phyloP scores from a whole-genome alignment of 2,797 vertebrate genomes.

The Alauda arvensis region DNA sequence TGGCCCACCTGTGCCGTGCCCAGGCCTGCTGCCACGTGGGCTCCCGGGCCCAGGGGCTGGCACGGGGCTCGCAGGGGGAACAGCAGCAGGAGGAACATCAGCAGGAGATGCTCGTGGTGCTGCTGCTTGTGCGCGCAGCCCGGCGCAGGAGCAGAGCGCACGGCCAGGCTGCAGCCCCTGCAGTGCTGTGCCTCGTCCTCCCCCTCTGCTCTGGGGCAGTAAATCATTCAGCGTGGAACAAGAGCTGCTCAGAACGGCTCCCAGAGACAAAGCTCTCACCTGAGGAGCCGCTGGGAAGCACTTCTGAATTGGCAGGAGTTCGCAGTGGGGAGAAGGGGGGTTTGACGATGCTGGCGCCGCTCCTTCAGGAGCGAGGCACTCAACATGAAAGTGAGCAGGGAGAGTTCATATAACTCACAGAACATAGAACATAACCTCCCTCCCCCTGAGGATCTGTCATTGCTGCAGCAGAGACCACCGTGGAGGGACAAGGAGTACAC shows the following conservation, averaged over 20 bases:
- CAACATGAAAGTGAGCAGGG: not conserved
- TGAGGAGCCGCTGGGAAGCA: not conserved
- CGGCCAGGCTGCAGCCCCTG: not conserved
- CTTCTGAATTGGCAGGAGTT: not conserved
- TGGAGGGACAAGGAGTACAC: not conserved
- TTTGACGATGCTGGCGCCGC: fast-evolving
- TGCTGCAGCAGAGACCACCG: constrained; percentile 24
- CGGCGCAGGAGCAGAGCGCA: fast-evolving
- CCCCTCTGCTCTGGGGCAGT: not conserved
- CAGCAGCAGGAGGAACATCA: not conserved
- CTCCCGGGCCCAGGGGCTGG: not conserved
- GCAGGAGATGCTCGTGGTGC: not conserved
- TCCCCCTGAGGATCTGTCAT: not conserved
- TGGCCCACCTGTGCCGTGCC: not conserved
- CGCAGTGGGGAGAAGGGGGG: not conserved
- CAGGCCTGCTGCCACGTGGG: not conserved
- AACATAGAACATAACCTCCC: fast-evolving
- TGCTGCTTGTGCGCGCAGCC: fast-evolving
- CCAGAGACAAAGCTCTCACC: not conserved
- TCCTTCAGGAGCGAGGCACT: not conserved
- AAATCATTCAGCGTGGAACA: not conserved
- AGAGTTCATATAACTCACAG: not conserved
- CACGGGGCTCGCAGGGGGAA: not conserved
- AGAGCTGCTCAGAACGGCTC: not conserved
- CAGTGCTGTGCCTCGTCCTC: not conserved